phyloP scores from a whole-genome alignment of 2,888 invertebrate genomes.

The Drosophila stalkeri region DNA sequence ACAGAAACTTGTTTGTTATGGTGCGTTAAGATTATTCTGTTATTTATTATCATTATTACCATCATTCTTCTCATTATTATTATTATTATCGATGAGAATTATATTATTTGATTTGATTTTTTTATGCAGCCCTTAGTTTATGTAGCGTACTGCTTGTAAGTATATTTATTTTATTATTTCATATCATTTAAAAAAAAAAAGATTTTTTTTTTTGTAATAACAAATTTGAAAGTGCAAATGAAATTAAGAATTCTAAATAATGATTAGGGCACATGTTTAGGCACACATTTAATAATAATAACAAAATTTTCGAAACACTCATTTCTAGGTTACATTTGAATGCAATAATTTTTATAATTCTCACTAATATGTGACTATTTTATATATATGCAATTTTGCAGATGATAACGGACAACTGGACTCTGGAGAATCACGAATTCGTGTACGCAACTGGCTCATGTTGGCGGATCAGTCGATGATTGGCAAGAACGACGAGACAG shows the following conservation, averaged over 20 bases:
- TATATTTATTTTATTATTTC: slow-evolving; percentile 54
- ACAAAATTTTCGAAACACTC: slow-evolving; percentile 11
- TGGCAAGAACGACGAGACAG: slow-evolving; percentile 72
- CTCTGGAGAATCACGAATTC: slow-evolving; percentile 82
- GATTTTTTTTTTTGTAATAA: slow-evolving; percentile 6
- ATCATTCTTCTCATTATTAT: slow-evolving; percentile 18
- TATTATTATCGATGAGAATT: slow-evolving; percentile 11
- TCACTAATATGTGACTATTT: slow-evolving; percentile 47
- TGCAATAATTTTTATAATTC: neutral
- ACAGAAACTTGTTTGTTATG: slow-evolving; percentile 60
- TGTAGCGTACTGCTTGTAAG: slow-evolving; percentile 71
- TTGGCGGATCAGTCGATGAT: slow-evolving; percentile 84
- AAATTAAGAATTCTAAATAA: slow-evolving; percentile 16
- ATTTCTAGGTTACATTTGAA: slow-evolving; percentile 8
- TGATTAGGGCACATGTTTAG: slow-evolving; percentile 50
- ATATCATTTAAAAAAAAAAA: slow-evolving; percentile 19
- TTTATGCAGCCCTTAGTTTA: slow-evolving; percentile 52
- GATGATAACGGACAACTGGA: slow-evolving; percentile 61
- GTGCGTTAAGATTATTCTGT: slow-evolving; percentile 44
- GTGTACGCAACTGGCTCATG: slow-evolving; percentile 85
- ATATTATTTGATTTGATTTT: slow-evolving; percentile 41
- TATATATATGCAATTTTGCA: slow-evolving; percentile 45
- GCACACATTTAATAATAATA: slow-evolving; percentile 38
- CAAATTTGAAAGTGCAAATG: slow-evolving; percentile 9
- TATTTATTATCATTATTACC: slow-evolving; percentile 10